A percentile compares a stretch with the other conserved stretches of the same genome.
phyloP scores from a whole-genome alignment of 2,888 invertebrate species.

The Endomychus coccineus region DNA sequence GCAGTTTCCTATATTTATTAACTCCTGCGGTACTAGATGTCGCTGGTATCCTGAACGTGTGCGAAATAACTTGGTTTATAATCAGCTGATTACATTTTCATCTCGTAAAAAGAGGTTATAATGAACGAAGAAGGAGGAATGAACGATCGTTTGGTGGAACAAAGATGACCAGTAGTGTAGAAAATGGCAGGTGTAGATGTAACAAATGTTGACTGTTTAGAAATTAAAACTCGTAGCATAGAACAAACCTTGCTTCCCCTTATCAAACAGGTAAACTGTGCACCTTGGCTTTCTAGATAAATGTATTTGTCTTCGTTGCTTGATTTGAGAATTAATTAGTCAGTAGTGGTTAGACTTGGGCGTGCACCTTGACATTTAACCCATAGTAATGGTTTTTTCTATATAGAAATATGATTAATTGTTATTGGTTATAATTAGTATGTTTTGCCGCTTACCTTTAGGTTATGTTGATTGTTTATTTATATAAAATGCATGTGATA shows the following conservation, averaged over 20 bases:
- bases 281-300: conserved; percentile 23
- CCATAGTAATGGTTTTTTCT: too few relatives aligned
- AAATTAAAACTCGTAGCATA: conserved; percentile 90
- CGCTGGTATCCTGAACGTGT: background rate
- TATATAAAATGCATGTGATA: too few relatives aligned
- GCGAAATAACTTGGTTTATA: background rate
- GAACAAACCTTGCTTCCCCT: conserved; percentile 90
- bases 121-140: conserved; percentile 23
- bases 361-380: too few relatives aligned
- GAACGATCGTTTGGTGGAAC: conserved; percentile 19
- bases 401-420: too few relatives aligned
- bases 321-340: too few relatives aligned
- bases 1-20: too few relatives aligned
- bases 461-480: too few relatives aligned
- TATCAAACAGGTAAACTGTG: conserved; percentile 76
- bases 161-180: conserved; percentile 39
- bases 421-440: too few relatives aligned
- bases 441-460: too few relatives aligned
- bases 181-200: conserved; percentile 53
- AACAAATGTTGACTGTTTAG: conserved; percentile 55
- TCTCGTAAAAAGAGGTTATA: conserved; percentile 27
- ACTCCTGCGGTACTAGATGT: conserved; percentile 11
- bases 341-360: too few relatives aligned
- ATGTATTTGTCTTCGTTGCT: too few relatives aligned
- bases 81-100: conserved; percentile 29